Base-by-base conservation (phyloP, 2,888 invertebrate species). In the Polymixis lichenea region DNA sequence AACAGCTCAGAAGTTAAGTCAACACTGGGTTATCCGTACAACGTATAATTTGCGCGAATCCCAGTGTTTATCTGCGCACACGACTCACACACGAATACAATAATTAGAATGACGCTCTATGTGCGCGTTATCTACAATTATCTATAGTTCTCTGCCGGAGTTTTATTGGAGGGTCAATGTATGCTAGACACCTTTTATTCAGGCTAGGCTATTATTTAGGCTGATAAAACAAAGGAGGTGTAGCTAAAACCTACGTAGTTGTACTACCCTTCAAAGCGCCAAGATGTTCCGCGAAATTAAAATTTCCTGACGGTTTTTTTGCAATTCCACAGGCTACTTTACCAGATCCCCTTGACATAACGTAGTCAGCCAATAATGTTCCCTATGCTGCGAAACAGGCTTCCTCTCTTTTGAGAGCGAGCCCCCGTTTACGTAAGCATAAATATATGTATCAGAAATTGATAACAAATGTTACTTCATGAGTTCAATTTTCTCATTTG, bases 1-100 rank as follows among this genome's bases (percentile, higher is more conserved):
- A 51, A 60, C 75, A 77, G 70, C 55, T 38, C 82, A 82, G 58
- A 65, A 77, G 83, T 77, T 82, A 77, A 85, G 25, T 80, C 77
- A 82, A 86, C 84, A 93, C 93, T 93, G 80, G 90, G 85, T 82
- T 85, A 86, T 68, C 69, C 67, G 70, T 81, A 84, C 80, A 80
- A 82, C 72, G 85, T 85, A 86, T 78, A 85, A 87, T 88, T 84
- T 85, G 77, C 84, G 88, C 88, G 87, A 90, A 88, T 83, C 79
- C 71, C 75, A 68, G 76, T 69, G 76, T 88, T 80, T 86, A 85
- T 88, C 88, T 86, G 79, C 79, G 77, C 72, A 64, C 62, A 75
- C 79, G 72, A 58, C 65, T 55, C 74, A 70, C 77, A 64, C 75
- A 71, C 65, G 82, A 78, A 87, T 80, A 87, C 75, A 73, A 67